phyloP scores from a whole-genome alignment of 2,888 invertebrate species.

The Scaptomyza polygonia region DNA sequence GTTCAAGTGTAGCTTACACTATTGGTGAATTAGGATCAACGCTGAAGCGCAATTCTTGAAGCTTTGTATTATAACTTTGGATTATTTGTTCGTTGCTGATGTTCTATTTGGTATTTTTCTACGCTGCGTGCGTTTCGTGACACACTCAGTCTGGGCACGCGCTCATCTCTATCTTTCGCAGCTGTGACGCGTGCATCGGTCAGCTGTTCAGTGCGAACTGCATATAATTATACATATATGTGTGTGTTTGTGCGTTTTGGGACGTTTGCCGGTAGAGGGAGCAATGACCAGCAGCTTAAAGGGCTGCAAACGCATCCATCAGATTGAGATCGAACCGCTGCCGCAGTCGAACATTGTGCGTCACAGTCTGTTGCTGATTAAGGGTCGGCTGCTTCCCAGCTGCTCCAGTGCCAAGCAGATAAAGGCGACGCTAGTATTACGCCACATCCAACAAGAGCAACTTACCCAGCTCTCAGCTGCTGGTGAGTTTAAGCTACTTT shows the following conservation, averaged over 20 bases:
- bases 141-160: constrained; percentile 2
- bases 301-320: constrained; percentile 61
- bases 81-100: constrained; percentile 1
- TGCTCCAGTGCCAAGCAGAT: constrained; percentile 64
- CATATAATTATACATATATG: not conserved
- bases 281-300: constrained; percentile 67
- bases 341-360: constrained; percentile 70
- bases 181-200: constrained; percentile 26
- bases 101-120: not conserved
- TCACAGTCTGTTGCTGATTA: constrained; percentile 80
- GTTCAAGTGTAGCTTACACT: not conserved
- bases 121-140: constrained; percentile 4
- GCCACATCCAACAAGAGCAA: constrained; percentile 35
- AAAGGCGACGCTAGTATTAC: constrained; percentile 46
- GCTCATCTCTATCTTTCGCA: constrained; percentile 10
- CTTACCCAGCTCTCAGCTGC: constrained; percentile 54
- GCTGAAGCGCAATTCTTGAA: not conserved
- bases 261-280: constrained; percentile 19
- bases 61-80: not conserved
- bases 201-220: constrained; percentile 20
- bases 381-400: constrained; percentile 73
- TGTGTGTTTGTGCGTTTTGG: not conserved
- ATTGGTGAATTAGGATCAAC: not conserved
- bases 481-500: constrained; percentile 81
- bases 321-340: constrained; percentile 75